Evolutionary conservation across 1,140 invertebrate genomes (phyloP), one percentile per base, ranked within the genome.

Genomic region (Ectropis grisescens): DNA sequence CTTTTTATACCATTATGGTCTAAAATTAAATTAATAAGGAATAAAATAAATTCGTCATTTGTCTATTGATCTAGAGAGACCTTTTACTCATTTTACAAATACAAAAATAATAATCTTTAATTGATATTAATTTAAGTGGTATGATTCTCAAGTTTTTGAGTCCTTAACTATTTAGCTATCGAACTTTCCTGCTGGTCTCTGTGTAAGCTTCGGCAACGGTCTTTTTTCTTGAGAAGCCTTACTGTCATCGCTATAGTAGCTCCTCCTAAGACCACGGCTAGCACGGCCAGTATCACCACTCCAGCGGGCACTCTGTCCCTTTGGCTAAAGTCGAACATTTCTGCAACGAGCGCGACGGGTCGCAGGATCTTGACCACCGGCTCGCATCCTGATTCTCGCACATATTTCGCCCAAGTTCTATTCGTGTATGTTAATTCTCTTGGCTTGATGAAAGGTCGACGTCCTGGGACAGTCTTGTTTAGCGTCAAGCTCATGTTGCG

Each of bases 351-450:
- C 6, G 74, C 76, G 1, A 81, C 56, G 1, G 82, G 82, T 19
- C 69, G 61, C 10, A 83, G 34, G 33, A 83, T 82, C 33, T 80
- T 80, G 0, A 83, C 82, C 1, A 82, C 72, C 0, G 78, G 85
- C 16, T 84, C 85, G 47, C 89, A 91, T 23, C 84, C 87, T 0
- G 89, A 89, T 57, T 90, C 89, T 23, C 88, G 75, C 0, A 90
- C 85, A 45, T 89, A 91, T 55, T 89, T 90, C 0, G 88, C 88
- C 89, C 89, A 90, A 0, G 89, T 90, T 47, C 88, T 84, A 41
- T 87, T 86, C 0, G 84, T 71, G 7, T 83, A 85, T 0, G 84
- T 84, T 2, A 86, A 39, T 42, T 87, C 84, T 28, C 85, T 82
- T 1, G 82, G 82, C 24, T 87, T 84, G 1, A 83, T 69, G 22